Conservation (phyloP, 2,888 invertebrate genomes). For the Lasioglossum pauxillum region DNA sequence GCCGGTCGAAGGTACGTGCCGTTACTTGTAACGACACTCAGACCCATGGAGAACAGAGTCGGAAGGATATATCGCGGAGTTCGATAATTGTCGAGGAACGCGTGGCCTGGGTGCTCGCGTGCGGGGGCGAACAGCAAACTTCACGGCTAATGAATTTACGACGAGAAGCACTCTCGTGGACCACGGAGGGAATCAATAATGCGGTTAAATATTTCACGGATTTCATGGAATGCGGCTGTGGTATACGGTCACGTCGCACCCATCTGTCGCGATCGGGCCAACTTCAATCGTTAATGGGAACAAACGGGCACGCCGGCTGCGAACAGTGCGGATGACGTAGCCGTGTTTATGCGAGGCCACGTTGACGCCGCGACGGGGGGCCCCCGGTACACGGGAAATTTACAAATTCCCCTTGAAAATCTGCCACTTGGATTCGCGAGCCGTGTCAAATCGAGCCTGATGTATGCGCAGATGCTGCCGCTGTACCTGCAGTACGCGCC, state of each 20-base stretch:
- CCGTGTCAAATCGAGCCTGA: slow-evolving; percentile 72
- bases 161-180: slow-evolving; percentile 74
- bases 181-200: slow-evolving; percentile 80
- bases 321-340: slow-evolving; percentile 69
- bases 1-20: slow-evolving; percentile 56
- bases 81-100: slow-evolving; percentile 71
- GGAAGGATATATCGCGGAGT: slow-evolving; percentile 71
- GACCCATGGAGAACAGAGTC: slow-evolving; percentile 44
- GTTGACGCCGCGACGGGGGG: slow-evolving; percentile 54
- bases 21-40: slow-evolving; percentile 60
- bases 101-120: slow-evolving; percentile 65
- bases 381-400: slow-evolving; percentile 69
- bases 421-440: slow-evolving; percentile 67
- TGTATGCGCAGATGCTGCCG: slow-evolving; percentile 75
- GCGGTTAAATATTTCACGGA: slow-evolving; percentile 82
- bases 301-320: slow-evolving; percentile 75
- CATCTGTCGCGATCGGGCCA: slow-evolving; percentile 81
- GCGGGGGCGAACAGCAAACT: slow-evolving; percentile 66
- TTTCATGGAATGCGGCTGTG: slow-evolving; percentile 78
- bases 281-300: slow-evolving; percentile 82
- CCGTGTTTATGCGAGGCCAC: slow-evolving; percentile 70
- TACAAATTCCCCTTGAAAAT: slow-evolving; percentile 77
- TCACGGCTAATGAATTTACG: slow-evolving; percentile 77
- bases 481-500: slow-evolving; percentile 64
- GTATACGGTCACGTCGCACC: slow-evolving; percentile 80